Conservation (phyloP, 2,888 invertebrate species). For the Eristalis pertinax region DNA sequence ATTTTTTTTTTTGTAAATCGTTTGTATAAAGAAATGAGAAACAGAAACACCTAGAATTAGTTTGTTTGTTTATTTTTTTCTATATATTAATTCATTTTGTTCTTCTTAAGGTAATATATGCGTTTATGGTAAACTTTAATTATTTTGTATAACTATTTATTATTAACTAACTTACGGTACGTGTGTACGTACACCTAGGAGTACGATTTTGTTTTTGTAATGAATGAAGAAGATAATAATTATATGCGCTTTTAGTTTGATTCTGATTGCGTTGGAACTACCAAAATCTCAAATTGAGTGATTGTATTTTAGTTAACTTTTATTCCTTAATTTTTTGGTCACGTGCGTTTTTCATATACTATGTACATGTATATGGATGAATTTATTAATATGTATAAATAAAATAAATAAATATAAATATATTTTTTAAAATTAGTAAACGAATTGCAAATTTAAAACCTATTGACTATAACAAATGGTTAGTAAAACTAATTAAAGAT, state of each 20-base stretch:
- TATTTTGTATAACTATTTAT: constrained; percentile 64
- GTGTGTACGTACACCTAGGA: background rate
- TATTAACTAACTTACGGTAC: constrained; percentile 25
- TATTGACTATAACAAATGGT: constrained; percentile 53
- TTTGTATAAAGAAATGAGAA: constrained; percentile 36
- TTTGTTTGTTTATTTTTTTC: constrained; percentile 54
- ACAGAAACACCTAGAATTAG: constrained; percentile 32
- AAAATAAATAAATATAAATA: constrained; percentile 17
- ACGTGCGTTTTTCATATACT: constrained; percentile 3
- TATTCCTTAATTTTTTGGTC: constrained; percentile 55
- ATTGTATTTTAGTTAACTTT: constrained; percentile 56
- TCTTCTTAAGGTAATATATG: constrained; percentile 22
- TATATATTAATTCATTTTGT: constrained; percentile 5
- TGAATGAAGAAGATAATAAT: background rate
- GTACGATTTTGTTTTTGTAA: background rate
- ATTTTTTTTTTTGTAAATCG: constrained; percentile 22
- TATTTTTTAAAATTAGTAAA: constrained; percentile 44
- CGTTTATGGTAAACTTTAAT: constrained; percentile 58
- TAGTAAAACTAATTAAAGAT: constrained; percentile 62
- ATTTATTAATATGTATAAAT: constrained; percentile 40
- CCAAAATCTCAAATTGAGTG: constrained; percentile 70
- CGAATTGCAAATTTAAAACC: constrained; percentile 56
- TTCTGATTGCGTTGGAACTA: constrained; percentile 43
- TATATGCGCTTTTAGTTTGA: constrained; percentile 39
- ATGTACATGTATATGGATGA: constrained; percentile 23